Evolutionary conservation across 1,140 invertebrate genomes (phyloP), one percentile per base, ranked within the genome.

Genomic region (Acyrthosiphon pisum): DNA sequence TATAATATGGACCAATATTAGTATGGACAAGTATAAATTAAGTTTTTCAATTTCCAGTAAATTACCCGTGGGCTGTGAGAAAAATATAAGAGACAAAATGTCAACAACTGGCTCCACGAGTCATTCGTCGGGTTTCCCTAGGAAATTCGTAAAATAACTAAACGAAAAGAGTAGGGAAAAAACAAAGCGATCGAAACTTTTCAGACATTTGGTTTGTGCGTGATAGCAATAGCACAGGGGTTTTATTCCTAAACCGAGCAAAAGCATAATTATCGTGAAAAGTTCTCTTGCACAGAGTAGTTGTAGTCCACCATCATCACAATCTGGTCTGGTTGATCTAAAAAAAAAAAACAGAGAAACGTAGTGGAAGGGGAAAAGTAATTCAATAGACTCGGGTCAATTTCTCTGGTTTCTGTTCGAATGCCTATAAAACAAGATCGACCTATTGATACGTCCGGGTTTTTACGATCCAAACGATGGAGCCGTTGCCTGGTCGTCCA

Each of bases 341-440:
- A 44, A 60, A 89, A n/a, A 37, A 37, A n/a, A 90, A 90, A 60
- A 60, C 56, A 0, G 23, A 60, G 35, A 60, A 30, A 2, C 26
- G 11, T 9, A n/a, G 26, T 30, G 44, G 48, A 53, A 88, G n/a
- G 30, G n/a, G 8, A 50, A 56, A 90, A 90, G 53, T 68, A 68
- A 90, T 90, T 90, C 89, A 68, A 90, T 90, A 90, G 53, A 90
- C 26, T 41, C 37, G 37, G 89, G 37, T 56, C 56, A 68, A 90
- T 90, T 90, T 90, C 89, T 60, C 89, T 60, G 89, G 89, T 90
- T 90, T 90, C 89, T 68, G 37, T 90, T 90, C 89, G 89, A 68
- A 90, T 60, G 53, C 56, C 53, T 93, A 93, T 93, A 93, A 92
- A 92, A 92, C 91, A 83, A 92, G 91, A 92, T 92, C 91, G 91